These are phyloP conservation scores for Anhinga rufa DNA, from an alignment of 2,113 vertebrate genomes.

Conservation along the genomic window DNA sequence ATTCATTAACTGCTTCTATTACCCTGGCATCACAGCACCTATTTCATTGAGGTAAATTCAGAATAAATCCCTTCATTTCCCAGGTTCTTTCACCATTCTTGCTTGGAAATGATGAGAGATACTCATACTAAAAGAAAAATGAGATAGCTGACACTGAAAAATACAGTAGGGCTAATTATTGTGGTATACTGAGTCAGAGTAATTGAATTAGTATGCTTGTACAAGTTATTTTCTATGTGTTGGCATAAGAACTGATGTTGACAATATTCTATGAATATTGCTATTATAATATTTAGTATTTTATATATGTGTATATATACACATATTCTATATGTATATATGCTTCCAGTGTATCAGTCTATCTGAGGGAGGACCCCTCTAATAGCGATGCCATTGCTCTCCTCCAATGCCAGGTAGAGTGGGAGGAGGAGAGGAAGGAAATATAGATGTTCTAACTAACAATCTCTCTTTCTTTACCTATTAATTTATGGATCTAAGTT, in stretches of 20 bases:
- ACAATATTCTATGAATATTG: neutral
- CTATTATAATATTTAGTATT: neutral
- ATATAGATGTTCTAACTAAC: neutral
- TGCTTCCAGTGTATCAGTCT: neutral
- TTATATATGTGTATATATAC: neutral
- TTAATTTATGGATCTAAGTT: neutral
- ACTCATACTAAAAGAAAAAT: neutral
- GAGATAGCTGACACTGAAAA: neutral
- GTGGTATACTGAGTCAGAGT: neutral
- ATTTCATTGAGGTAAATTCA: neutral
- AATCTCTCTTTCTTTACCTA: neutral
- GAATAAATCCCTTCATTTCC: neutral
- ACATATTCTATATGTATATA: neutral
- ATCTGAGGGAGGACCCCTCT: neutral
- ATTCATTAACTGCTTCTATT: neutral
- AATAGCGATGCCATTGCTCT: neutral
- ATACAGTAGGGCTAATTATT: neutral
- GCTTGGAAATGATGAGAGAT: neutral
- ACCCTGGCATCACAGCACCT: neutral
- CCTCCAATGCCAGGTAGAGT: neutral
- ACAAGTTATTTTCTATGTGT: neutral
- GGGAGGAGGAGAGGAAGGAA: neutral
- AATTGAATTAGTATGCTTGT: neutral
- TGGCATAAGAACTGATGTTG: neutral
- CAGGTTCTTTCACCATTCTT: neutral